Conservation (phyloP, 2,888 invertebrate species). For the Trypoxylon attenuatum region DNA sequence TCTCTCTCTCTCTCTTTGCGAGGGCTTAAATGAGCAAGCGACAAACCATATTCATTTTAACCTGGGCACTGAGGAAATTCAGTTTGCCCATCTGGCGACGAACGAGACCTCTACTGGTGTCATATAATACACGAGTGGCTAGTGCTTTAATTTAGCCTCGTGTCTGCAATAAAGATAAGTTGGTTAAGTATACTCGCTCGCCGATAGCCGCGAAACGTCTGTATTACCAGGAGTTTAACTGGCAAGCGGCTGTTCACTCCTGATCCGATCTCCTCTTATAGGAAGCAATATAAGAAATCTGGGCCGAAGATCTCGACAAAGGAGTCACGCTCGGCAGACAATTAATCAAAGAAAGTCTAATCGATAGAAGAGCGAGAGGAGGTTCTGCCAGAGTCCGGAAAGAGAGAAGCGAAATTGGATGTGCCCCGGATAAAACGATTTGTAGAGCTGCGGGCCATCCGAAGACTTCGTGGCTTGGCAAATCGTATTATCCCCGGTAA, state of each 20-base stretch:
- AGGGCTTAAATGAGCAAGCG: conserved; percentile 30
- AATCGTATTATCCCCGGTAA: conserved; percentile 44
- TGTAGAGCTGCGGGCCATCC: conserved; percentile 30
- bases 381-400: conserved; percentile 3
- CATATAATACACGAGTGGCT: neutral
- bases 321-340: conserved; percentile 13
- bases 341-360: conserved; percentile 33
- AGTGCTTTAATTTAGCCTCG: neutral
- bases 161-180: too few relatives aligned
- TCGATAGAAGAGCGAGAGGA: conserved; percentile 21
- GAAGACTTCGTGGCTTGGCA: conserved; percentile 26
- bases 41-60: conserved; percentile 18
- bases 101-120: neutral
- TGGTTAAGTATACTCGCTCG: too few relatives aligned
- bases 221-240: too few relatives aligned
- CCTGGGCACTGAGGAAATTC: neutral
- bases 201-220: too few relatives aligned
- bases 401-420: conserved; percentile 30
- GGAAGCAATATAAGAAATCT: neutral
- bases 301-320: conserved; percentile 1
- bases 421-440: conserved; percentile 40
- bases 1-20: too few relatives aligned
- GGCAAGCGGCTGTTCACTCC: conserved; percentile 5
- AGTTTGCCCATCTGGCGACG: neutral
- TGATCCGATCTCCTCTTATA: neutral